Percentiles rank a stretch among this genome's conserved stretches.
Conservation (phyloP, 92 coral and sea anemone species). For the Phenganax stokvisi region DNA sequence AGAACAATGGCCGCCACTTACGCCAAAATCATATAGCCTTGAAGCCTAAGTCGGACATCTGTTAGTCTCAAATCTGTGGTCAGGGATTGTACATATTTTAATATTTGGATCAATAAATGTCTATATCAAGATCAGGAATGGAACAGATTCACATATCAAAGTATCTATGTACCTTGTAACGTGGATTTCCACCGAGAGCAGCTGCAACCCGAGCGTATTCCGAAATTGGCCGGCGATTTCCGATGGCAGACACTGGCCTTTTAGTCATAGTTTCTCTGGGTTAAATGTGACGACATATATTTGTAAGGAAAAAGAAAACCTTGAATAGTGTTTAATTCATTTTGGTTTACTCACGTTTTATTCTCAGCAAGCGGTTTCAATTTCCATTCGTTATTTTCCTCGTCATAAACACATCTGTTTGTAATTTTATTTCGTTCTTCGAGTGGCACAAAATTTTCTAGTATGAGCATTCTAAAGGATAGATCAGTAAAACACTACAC, state of each 20-base stretch:
- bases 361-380: slow-evolving; percentile 85
- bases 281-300: background rate
- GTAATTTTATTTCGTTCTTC: slow-evolving; percentile 77
- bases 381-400: slow-evolving; percentile 88
- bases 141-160: background rate
- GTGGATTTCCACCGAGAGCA: slow-evolving; percentile 95
- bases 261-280: slow-evolving; percentile 83
- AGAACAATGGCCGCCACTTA: too few species aligned
- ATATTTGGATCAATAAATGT: too few species aligned
- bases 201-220: slow-evolving; percentile 96
- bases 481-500: background rate
- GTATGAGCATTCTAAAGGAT: slow-evolving; percentile 59
- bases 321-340: background rate
- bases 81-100: too few species aligned
- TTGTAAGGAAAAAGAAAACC: background rate
- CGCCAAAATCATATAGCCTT: too few species aligned
- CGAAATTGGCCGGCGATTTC: slow-evolving; percentile 92
- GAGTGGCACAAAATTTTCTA: slow-evolving; percentile 86
- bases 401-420: slow-evolving; percentile 78
- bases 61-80: too few species aligned
- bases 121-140: background rate
- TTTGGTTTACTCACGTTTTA: slow-evolving; percentile 46
- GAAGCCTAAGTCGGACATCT: too few species aligned
- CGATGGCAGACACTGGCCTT: slow-evolving; percentile 96
- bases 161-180: slow-evolving; percentile 67